These are phyloP conservation scores for Apostichopus californicus DNA, from an alignment of 35 echinoderm and acorn worm species.

Conservation along the genomic window DNA sequence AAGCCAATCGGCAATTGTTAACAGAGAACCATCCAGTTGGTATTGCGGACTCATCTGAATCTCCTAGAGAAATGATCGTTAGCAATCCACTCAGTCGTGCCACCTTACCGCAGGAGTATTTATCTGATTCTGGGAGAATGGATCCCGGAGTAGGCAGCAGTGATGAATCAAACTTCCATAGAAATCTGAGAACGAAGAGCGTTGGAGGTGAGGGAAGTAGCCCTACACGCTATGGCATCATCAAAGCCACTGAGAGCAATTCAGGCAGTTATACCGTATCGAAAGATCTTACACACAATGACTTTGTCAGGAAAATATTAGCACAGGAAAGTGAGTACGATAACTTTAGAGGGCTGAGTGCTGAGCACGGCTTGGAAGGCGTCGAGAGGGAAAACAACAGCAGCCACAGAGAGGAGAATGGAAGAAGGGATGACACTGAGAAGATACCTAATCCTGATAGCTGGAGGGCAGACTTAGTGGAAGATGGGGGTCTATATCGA, in stretches of 20 bases:
- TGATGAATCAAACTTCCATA: too few relatives aligned
- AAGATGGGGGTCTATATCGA: not conserved
- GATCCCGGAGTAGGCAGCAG: too few relatives aligned
- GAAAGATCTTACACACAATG: not conserved
- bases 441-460: not conserved
- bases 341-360: not conserved
- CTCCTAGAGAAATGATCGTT: too few relatives aligned
- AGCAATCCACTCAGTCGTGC: too few relatives aligned
- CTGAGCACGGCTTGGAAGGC: not conserved
- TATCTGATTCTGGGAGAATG: too few relatives aligned
- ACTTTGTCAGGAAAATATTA: conserved; percentile 21
- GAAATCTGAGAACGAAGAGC: too few relatives aligned
- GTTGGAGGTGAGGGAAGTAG: too few relatives aligned
- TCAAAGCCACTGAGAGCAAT: too few relatives aligned
- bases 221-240: not conserved
- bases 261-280: not conserved
- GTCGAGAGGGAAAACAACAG: not conserved
- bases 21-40: too few relatives aligned
- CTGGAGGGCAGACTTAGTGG: not conserved
- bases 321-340: not conserved
- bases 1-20: too few relatives aligned
- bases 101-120: too few relatives aligned
- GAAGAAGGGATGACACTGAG: not conserved
- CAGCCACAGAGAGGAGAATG: not conserved
- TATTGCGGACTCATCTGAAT: too few relatives aligned